phyloP scores from a whole-genome alignment of 2,113 vertebrate genomes.

The Archilochus colubris region DNA sequence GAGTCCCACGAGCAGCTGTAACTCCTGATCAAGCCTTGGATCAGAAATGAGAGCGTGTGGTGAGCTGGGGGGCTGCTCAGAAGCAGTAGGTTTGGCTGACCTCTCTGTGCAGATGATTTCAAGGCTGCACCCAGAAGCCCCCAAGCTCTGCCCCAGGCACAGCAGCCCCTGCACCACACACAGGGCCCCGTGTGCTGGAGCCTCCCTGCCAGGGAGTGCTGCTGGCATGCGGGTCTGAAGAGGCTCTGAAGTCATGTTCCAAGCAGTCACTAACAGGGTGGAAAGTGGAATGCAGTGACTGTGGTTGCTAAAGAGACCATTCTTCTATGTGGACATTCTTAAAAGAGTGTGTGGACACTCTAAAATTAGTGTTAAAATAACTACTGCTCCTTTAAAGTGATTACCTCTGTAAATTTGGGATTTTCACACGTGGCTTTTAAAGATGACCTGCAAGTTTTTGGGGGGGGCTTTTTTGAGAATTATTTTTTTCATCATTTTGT shows the following conservation, averaged over 20 bases:
- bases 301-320: not conserved
- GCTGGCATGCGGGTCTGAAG: not conserved
- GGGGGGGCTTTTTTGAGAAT: not conserved
- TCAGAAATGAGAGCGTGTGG: not conserved
- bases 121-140: not conserved
- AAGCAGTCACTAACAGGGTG: not conserved
- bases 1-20: not conserved
- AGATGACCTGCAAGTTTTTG: not conserved
- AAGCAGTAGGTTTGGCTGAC: not conserved
- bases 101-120: not conserved
- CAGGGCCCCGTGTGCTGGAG: not conserved
- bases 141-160: not conserved
- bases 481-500: not conserved
- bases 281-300: not conserved
- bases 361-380: constrained; percentile 7
- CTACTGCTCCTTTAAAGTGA: not conserved
- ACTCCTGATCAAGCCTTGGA: not conserved
- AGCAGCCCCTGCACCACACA: too few relatives aligned
- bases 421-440: not conserved
- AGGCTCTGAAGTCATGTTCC: not conserved
- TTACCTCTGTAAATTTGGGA: not conserved
- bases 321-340: not conserved
- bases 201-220: fast-evolving
- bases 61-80: fast-evolving
- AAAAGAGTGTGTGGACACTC: not conserved